Evolutionary conservation across 1,140 invertebrate genomes (phyloP), one percentile per base, ranked within the genome.

Genomic region (Temnothorax longispinosus): DNA sequence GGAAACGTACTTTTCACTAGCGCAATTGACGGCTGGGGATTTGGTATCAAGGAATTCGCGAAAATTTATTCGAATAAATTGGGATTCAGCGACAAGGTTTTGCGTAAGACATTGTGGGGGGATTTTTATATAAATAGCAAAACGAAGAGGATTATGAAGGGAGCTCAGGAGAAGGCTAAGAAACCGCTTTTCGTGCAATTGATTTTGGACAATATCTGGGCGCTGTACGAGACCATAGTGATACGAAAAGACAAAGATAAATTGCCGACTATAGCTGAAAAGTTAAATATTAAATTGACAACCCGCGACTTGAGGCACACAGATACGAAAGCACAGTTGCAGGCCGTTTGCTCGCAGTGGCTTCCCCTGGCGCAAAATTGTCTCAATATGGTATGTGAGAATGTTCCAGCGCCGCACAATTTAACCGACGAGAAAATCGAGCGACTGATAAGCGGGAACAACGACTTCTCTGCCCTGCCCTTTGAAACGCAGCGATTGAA

Each of bases 1-100:
- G 99, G 98, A 32, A 99, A 99, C 96, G 99, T 99, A 4, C 96
- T 99, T 4, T 99, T 99, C 96, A 97, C 98, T 0, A 99, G 99
- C 94, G 99, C 99, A 52, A 96, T 98, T 56, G 99, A 99, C 96
- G 99, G 99, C 18, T 99, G 99, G 99, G 99, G 98, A n/a, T 99
- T 99, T 95, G 96, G 97, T 56, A 96, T 98, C 0, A 96, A 97
- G 62, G 97, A 99, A 91, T 99, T 99, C 96, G 98, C 98, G 11
- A 96, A 96, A 93, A 96, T 99, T 65, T 99, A 98, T 95, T 96
- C 98, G 0, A 95, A 97, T 38, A 98, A 99, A 95, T 95, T 99
- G 72, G 97, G 96, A 21, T 95, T 98, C 18, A 97, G 96, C 78
- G 95, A 97, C 88, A 94, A 96, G 93, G 94, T 95, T 27, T 92